Conservation (phyloP, 2,113 vertebrate species). For the Hemibates koningsi region DNA sequence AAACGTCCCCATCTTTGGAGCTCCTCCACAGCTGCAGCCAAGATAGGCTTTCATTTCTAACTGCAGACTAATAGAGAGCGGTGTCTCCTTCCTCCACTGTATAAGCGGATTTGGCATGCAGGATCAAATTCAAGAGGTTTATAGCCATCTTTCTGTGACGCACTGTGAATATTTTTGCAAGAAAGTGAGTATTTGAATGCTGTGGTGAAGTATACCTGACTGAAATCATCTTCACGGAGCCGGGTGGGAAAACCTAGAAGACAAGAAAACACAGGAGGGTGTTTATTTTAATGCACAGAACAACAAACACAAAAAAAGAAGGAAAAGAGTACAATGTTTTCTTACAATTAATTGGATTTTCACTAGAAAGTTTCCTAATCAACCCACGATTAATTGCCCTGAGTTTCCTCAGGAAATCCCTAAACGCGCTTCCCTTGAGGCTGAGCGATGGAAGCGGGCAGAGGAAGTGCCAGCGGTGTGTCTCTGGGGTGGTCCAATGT, state of each 20-base stretch:
- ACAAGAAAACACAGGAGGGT: background rate
- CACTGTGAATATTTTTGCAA: background rate
- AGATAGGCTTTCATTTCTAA: slow-evolving; percentile 49
- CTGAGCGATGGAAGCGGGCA: slow-evolving; percentile 6
- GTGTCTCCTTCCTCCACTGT: slow-evolving; percentile 42
- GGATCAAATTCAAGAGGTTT: slow-evolving; percentile 25
- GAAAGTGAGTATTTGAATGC: background rate
- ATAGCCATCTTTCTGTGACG: background rate
- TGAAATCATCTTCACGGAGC: background rate
- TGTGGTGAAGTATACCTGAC: slow-evolving; percentile 12
- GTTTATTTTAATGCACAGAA: background rate
- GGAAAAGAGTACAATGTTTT: background rate
- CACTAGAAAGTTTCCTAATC: slow-evolving; percentile 3
- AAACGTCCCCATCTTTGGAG: slow-evolving; percentile 54
- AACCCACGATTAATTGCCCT: slow-evolving; percentile 22
- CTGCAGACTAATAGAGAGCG: slow-evolving; percentile 28
- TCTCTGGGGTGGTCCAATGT: slow-evolving; percentile 66
- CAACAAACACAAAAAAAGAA: background rate
- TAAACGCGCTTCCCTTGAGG: background rate
- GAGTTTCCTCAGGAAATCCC: slow-evolving; percentile 52
- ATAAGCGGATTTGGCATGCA: slow-evolving; percentile 27
- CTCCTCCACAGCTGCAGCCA: slow-evolving; percentile 58
- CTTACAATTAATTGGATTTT: background rate
- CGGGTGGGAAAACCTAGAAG: background rate
- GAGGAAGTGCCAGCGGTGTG: slow-evolving; percentile 59